Conservation (phyloP, 2,888 invertebrate species). For the Seladonia tumulorum region DNA sequence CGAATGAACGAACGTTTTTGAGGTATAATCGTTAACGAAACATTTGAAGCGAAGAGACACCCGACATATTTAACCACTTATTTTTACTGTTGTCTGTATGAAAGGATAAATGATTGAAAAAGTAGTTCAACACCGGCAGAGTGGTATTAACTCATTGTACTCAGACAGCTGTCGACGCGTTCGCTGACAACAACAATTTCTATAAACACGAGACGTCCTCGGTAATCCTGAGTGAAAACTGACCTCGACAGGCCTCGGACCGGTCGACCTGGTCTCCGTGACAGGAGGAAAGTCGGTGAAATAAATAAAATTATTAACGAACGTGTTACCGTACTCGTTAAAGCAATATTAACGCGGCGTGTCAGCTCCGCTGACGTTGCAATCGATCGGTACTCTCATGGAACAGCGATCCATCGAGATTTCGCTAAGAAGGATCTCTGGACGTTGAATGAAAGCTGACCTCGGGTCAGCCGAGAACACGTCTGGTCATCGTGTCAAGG, state of each 20-base stretch:
- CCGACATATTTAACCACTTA: background rate
- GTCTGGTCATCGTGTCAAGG: conserved; percentile 20
- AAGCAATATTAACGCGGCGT: background rate
- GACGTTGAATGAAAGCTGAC: conserved; percentile 3
- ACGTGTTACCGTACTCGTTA: background rate
- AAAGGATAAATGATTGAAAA: background rate
- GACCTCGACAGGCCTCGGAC: background rate
- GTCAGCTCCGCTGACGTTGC: background rate
- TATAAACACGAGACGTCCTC: background rate
- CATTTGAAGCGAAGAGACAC: background rate
- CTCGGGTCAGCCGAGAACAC: background rate
- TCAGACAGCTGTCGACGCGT: background rate
- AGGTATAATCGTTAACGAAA: background rate
- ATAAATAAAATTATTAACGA: background rate
- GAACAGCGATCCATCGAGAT: background rate
- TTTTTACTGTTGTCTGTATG: background rate
- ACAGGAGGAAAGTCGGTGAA: background rate
- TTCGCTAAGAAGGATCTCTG: background rate
- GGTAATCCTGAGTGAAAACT: background rate
- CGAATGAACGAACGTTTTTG: no score
- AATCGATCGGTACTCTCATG: background rate
- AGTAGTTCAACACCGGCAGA: background rate
- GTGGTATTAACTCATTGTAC: background rate
- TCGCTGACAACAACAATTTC: background rate
- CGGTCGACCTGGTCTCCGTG: background rate